Base-by-base conservation (phyloP, 2,888 invertebrate species). In the Agriopis aurantiaria region DNA sequence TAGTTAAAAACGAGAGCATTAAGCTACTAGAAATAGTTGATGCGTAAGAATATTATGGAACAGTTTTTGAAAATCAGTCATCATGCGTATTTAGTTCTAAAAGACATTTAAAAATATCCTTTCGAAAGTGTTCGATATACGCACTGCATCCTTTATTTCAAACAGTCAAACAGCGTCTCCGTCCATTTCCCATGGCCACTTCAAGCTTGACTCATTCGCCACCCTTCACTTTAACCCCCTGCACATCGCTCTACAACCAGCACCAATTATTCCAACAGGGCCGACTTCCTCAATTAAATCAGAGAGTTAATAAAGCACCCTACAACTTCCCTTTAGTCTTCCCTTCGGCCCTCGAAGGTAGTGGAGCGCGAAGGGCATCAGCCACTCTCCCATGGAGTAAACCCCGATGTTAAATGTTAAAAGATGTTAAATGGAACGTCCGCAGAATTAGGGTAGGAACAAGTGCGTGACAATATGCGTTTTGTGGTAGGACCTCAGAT, bases 251-350 rank as follows among this genome's bases (percentile, higher is more conserved):
- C 57, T 58, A 63, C 52, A 40, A 64, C 63, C 65, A 55, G 56
- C 69, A 70, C 68, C 74, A 71, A 77, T 77, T 69, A 73, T 74
- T 61, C 73, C 64, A 73, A 80, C 79, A 78, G 72, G 67, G 68
- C 70, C 63, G 78, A 84, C 84, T 85, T 88, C 88, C 88, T 84
- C 83, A 79, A 88, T 85, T 88, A 88, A 88, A 88, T 87, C 85
- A 84, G 76, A 79, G 75, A 78, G 78, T 80, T 78, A 80, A 82
- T 83, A 81, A 78, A 78, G 80, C 84, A 85, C 85, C 85, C 86
- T 83, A 68, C 67, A 66, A 65, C 71, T 68, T 71, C 69, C 68
- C 69, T 70, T 61, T 14, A 53, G 33, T 33, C 33, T 79, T 75
- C 40, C 40, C n/a, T 40, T 55, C 4, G 40, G 73, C 78, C 76